phyloP scores from a whole-genome alignment of 2,888 invertebrate species.

The Hypolimnas misippus region DNA sequence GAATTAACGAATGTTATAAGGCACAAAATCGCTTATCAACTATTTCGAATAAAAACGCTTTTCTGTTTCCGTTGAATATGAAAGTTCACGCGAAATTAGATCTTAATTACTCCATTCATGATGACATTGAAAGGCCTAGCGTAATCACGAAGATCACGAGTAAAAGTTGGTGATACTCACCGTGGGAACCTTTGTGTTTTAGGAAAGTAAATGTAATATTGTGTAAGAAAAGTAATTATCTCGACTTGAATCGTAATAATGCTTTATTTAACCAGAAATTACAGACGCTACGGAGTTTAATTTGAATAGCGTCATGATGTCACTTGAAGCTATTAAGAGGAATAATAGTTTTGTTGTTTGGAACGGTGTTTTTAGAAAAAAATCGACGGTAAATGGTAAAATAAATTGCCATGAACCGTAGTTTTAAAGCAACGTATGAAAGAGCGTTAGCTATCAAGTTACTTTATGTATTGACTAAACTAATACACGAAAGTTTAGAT shows the following conservation, averaged over 20 bases:
- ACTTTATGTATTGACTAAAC: no score
- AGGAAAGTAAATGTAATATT: slow-evolving; percentile 49
- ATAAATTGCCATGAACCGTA: no score
- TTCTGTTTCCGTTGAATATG: slow-evolving; percentile 11
- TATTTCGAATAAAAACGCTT: slow-evolving; percentile 1
- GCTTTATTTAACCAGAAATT: slow-evolving; percentile 15
- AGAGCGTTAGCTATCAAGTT: no score
- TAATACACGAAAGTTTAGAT: no score
- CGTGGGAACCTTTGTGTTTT: slow-evolving; percentile 55
- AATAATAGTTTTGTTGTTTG: neutral
- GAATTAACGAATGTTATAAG: neutral
- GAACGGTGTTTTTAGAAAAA: neutral
- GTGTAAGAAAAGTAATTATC: slow-evolving; percentile 58
- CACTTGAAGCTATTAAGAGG: neutral
- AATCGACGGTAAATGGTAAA: neutral
- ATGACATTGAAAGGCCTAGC: slow-evolving; percentile 25
- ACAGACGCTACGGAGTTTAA: neutral
- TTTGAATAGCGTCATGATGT: neutral
- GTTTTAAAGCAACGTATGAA: no score
- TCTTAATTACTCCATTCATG: slow-evolving; percentile 25
- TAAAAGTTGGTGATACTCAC: slow-evolving; percentile 48
- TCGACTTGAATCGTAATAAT: slow-evolving; percentile 10
- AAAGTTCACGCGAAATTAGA: slow-evolving; percentile 21
- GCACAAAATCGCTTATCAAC: neutral
- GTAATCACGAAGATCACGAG: slow-evolving; percentile 39